These are phyloP conservation scores for Muscicapa comitata DNA, from an alignment of 2,797 vertebrate genomes.

Conservation along the genomic window DNA sequence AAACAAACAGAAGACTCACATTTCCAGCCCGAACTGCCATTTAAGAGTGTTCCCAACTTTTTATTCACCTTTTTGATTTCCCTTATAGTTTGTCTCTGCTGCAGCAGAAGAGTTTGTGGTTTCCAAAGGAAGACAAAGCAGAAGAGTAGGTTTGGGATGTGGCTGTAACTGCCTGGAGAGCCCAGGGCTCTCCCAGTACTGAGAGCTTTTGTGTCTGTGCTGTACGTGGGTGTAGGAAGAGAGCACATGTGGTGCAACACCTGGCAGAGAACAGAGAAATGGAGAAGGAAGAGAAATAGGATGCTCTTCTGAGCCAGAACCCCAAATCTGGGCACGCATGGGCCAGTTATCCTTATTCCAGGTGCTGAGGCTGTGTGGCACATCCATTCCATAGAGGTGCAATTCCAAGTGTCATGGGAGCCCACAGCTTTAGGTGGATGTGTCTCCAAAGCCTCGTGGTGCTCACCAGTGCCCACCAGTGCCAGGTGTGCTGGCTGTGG, in stretches of 20 bases:
- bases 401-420: fast-evolving
- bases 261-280: background rate
- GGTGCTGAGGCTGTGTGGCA: background rate
- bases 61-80: background rate
- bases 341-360: background rate
- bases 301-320: background rate
- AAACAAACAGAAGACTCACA: constrained; percentile 44
- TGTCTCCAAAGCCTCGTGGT: background rate
- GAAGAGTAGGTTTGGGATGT: background rate
- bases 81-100: background rate
- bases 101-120: background rate
- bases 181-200: fast-evolving
- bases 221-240: fast-evolving
- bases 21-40: background rate
- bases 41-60: background rate
- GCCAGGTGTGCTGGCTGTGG: fast-evolving
- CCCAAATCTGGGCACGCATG: background rate
- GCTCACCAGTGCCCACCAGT: background rate
- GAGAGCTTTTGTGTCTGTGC: fast-evolving
- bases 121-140: background rate
- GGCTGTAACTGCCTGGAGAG: background rate
- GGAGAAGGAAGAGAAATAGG: background rate
- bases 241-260: fast-evolving
- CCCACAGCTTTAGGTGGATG: background rate
- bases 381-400: no score